phyloP scores from a whole-genome alignment of 2,888 invertebrate species.

The Agapostemon virescens region DNA sequence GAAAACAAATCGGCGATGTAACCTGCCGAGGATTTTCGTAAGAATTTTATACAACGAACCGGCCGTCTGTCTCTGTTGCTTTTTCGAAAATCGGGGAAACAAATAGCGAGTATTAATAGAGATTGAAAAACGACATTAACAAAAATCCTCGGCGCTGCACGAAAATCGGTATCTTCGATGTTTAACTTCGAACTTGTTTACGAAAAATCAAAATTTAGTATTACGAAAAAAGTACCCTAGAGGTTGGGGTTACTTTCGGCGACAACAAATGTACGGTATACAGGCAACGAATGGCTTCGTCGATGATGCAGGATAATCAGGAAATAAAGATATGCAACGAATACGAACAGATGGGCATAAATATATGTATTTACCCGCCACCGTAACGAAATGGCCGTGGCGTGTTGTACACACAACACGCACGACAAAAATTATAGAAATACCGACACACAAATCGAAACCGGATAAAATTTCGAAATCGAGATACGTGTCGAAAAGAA shows the following conservation, averaged over 20 bases:
- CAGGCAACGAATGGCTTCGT: slow-evolving; percentile 19
- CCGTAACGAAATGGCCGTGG: slow-evolving; percentile 51
- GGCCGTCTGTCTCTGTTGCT: slow-evolving; percentile 6
- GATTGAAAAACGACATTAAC: neutral
- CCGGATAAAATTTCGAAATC: neutral
- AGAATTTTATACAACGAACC: neutral
- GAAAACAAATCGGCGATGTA: slow-evolving; percentile 27
- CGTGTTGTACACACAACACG: slow-evolving; percentile 38
- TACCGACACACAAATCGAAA: slow-evolving; percentile 52
- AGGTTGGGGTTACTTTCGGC: slow-evolving; percentile 12
- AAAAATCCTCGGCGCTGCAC: slow-evolving; percentile 12
- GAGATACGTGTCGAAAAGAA: neutral
- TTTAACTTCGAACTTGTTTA: neutral
- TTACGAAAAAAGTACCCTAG: slow-evolving; percentile 14
- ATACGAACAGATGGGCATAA: slow-evolving; percentile 38
- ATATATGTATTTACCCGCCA: slow-evolving; percentile 34
- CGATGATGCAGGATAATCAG: slow-evolving; percentile 19
- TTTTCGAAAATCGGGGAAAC: neutral
- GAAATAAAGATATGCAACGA: slow-evolving; percentile 29
- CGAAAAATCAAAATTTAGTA: slow-evolving; percentile 5
- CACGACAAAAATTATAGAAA: slow-evolving; percentile 43
- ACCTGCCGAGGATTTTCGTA: slow-evolving; percentile 21
- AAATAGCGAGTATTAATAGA: slow-evolving; percentile 19
- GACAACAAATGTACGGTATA: slow-evolving; percentile 34
- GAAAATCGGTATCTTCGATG: neutral